Evolutionary conservation across 2,888 invertebrate genomes (phyloP).

Genomic region (Cloeon dipterum): DNA sequence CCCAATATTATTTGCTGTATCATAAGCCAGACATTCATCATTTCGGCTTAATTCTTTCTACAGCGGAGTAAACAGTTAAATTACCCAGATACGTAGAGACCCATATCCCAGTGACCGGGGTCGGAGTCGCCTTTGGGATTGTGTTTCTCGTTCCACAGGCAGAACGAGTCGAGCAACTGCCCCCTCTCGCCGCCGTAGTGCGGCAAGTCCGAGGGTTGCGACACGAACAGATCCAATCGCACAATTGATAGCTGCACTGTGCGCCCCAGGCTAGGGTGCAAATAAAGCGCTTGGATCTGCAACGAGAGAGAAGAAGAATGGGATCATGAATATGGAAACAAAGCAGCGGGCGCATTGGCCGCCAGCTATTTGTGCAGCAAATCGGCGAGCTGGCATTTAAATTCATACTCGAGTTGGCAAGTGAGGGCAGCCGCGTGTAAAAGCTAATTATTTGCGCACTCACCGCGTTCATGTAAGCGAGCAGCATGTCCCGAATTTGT

Average conservation of each 20-base stretch:
- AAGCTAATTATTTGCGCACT: no score
- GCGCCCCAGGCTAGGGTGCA: constrained; percentile 42
- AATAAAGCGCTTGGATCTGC: constrained; percentile 55
- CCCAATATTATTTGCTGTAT: constrained; percentile 1
- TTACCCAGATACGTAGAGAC: constrained; percentile 48
- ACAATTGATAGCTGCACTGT: constrained; percentile 42
- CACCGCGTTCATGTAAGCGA: constrained; percentile 56
- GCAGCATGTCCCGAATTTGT: constrained; percentile 44
- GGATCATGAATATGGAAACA: no score
- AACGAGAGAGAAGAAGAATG: no score
- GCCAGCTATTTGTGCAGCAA: no score
- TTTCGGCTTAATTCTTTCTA: constrained; percentile 1
- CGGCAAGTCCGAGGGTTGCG: constrained; percentile 35
- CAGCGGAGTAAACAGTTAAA: no score
- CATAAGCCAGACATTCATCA: no score
- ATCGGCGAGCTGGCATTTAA: no score
- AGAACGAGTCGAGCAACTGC: constrained; percentile 46
- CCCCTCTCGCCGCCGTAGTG: constrained; percentile 41
- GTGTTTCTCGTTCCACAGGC: constrained; percentile 37
- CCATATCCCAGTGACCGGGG: constrained; percentile 62
- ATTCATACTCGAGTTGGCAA: no score
- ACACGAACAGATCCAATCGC: constrained; percentile 41
- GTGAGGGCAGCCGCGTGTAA: no score
- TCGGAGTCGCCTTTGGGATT: constrained; percentile 42
- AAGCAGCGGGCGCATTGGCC: no score